phyloP scores from a whole-genome alignment of 2,888 invertebrate genomes.

The Fragum sueziense region DNA sequence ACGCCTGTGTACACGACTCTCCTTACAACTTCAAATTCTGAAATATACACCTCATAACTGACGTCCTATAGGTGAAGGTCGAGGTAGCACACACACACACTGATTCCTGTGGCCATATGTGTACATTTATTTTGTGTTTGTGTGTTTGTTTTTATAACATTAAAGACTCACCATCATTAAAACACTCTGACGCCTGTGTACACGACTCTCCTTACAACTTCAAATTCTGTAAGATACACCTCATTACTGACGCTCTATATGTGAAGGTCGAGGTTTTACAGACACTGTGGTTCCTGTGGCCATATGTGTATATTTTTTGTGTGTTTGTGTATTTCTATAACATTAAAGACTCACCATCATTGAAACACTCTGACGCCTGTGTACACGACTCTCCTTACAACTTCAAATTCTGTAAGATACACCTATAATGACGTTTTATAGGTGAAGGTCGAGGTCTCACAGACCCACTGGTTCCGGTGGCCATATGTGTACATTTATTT shows the following conservation, averaged over 20 bases:
- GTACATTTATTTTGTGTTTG: too few species aligned
- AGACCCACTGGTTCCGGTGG: too few species aligned
- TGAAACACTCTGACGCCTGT: not conserved
- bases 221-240: not conserved
- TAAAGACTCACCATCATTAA: too few species aligned
- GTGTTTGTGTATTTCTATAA: too few species aligned
- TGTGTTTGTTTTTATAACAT: too few species aligned
- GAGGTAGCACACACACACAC: not conserved
- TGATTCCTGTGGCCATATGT: not conserved
- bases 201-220: not conserved
- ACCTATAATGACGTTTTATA: not conserved
- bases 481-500: not conserved
- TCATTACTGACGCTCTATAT: not conserved
- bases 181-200: not conserved
- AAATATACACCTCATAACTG: not conserved
- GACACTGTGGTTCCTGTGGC: too few species aligned
- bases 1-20: not conserved
- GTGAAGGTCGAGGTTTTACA: not conserved
- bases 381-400: not conserved
- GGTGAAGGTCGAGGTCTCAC: not conserved
- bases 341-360: too few species aligned
- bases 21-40: not conserved
- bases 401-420: not conserved
- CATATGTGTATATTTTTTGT: not conserved
- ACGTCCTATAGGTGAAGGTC: not conserved